Evolutionary conservation across 1,140 invertebrate species (phyloP).

Genomic region (Lucilia sericata): DNA sequence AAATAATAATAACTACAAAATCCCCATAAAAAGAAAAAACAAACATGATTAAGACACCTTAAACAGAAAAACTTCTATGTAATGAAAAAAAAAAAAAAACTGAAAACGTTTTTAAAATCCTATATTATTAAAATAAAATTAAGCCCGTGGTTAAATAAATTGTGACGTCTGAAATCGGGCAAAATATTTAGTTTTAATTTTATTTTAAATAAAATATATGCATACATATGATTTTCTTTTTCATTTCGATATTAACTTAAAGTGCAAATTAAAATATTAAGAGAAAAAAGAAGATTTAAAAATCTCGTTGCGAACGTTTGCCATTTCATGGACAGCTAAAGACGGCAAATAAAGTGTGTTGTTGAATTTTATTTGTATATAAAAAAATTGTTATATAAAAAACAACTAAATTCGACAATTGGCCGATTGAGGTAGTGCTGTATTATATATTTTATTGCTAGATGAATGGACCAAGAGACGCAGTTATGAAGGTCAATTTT

Average conservation of each 20-base stretch:
- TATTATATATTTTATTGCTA: neutral
- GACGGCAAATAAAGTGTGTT: too few species aligned
- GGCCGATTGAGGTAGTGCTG: too few species aligned
- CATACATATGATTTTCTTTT: too few species aligned
- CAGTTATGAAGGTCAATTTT: slow-evolving; percentile 21
- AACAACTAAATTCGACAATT: too few species aligned
- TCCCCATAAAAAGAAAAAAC: neutral
- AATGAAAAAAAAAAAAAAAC: neutral
- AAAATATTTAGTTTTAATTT: neutral
- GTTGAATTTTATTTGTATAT: too few species aligned
- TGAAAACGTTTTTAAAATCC: neutral
- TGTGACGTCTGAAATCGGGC: neutral
- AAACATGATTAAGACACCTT: neutral
- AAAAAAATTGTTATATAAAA: too few species aligned
- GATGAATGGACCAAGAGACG: neutral
- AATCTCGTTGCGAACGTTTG: neutral
- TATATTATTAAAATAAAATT: neutral
- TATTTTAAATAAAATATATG: too few species aligned
- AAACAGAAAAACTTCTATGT: neutral
- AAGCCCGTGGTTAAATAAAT: neutral
- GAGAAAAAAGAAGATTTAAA: neutral
- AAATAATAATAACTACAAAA: neutral
- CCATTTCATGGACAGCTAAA: neutral
- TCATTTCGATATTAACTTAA: too few species aligned
- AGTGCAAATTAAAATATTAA: too few species aligned